A percentile compares a stretch with the other conserved stretches of the same genome.
phyloP scores from a whole-genome alignment of 1,140 invertebrate species.

The Drosophila lacteicornis region DNA sequence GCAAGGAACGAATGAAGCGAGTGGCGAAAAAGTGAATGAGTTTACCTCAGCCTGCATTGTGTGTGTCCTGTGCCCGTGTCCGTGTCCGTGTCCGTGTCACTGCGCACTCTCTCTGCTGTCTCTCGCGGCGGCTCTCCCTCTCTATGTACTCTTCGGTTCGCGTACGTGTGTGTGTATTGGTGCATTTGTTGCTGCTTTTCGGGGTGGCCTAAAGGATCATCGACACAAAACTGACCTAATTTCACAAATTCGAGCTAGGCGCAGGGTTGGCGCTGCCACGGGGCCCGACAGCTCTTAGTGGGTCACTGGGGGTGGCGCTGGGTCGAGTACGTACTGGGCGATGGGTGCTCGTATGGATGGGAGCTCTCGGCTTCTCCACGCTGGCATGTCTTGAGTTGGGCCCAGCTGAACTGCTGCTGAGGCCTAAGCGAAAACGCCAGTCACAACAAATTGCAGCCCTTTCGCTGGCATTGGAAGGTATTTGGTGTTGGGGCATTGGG shows the following conservation, averaged over 20 bases:
- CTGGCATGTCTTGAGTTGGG: conserved; percentile 47
- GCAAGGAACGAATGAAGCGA: conserved; percentile 59
- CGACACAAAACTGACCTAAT: conserved; percentile 85
- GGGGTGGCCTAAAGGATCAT: conserved; percentile 82
- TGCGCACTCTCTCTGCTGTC: conserved; percentile 71
- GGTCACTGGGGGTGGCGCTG: conserved; percentile 62
- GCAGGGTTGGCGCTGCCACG: conserved; percentile 59
- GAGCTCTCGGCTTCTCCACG: conserved; percentile 7
- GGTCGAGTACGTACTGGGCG: conserved; percentile 4
- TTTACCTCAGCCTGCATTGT: conserved; percentile 57
- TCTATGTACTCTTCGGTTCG: conserved; percentile 23
- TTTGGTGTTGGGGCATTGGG: background rate
- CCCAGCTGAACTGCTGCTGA: conserved; percentile 61
- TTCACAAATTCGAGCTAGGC: conserved; percentile 82
- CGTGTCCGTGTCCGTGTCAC: conserved; percentile 45
- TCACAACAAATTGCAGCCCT: conserved; percentile 71
- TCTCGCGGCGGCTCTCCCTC: conserved; percentile 45
- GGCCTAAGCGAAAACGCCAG: conserved; percentile 52
- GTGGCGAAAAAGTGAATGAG: conserved; percentile 75
- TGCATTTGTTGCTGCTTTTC: conserved; percentile 54
- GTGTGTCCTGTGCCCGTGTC: conserved; percentile 20
- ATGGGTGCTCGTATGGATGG: conserved; percentile 1
- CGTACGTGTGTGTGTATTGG: conserved; percentile 12
- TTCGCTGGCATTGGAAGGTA: conserved; percentile 55
- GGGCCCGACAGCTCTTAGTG: conserved; percentile 63